A percentile compares a stretch with the other conserved stretches of the same genome.
phyloP scores from a whole-genome alignment of 2,797 vertebrate species.

The Merluccius polli region DNA sequence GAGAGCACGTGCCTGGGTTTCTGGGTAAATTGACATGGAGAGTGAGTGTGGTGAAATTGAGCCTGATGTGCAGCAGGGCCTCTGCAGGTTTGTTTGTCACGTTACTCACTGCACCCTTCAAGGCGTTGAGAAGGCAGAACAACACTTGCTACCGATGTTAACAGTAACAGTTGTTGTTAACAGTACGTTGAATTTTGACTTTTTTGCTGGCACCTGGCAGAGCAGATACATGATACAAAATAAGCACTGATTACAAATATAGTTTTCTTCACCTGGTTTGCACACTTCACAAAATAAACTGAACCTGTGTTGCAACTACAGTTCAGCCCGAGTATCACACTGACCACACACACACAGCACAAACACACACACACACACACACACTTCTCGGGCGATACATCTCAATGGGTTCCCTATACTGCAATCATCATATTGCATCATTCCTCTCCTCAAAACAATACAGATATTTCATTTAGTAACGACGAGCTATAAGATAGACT shows the following conservation, averaged over 20 bases:
- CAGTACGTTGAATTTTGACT: background rate
- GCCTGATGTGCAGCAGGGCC: background rate
- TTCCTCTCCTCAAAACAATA: too few species aligned
- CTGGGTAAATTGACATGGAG: background rate
- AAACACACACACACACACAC: background rate
- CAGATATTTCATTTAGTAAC: too few species aligned
- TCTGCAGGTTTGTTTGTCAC: background rate
- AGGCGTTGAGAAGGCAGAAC: too few species aligned
- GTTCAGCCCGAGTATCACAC: background rate
- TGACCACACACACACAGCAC: background rate
- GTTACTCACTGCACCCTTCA: background rate
- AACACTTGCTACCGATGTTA: background rate
- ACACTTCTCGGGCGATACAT: background rate
- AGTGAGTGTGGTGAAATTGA: background rate
- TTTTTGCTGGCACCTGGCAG: background rate
- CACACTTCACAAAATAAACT: background rate
- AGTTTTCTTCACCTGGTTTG: background rate
- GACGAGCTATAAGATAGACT: too few species aligned
- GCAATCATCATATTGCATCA: background rate
- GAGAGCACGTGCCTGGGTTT: background rate
- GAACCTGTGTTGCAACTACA: too few species aligned
- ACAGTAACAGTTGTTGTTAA: background rate
- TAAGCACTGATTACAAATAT: too few species aligned
- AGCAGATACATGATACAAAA: background rate
- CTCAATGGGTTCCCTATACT: background rate